Evolutionary conservation across 2,888 invertebrate species (phyloP).

Genomic region (Crematogaster levior): DNA sequence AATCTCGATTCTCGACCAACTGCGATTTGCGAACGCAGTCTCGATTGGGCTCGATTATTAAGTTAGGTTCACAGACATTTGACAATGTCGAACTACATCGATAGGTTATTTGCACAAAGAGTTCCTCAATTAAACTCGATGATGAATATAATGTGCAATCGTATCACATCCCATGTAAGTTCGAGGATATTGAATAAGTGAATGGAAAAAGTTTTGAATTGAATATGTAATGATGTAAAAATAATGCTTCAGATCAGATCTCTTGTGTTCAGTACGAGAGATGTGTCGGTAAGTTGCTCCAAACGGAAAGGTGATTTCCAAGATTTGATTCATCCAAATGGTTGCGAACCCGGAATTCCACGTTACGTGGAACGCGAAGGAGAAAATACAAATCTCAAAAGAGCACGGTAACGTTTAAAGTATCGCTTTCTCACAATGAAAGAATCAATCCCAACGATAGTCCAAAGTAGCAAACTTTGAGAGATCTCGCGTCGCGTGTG

Average conservation of each 20-base stretch:
- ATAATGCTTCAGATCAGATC: constrained; percentile 56
- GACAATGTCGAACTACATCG: too few relatives aligned
- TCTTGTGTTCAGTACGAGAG: constrained; percentile 42
- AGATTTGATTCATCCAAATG: constrained; percentile 78
- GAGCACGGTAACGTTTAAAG: constrained; percentile 77
- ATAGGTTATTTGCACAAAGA: too few relatives aligned
- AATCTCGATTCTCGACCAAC: too few relatives aligned
- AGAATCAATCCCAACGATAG: neutral
- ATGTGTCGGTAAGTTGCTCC: constrained; percentile 63
- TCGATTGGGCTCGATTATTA: too few relatives aligned
- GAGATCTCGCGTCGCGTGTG: too few relatives aligned
- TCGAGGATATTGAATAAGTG: neutral
- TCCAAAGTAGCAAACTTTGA: neutral
- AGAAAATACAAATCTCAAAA: constrained; percentile 77
- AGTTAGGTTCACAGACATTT: too few relatives aligned
- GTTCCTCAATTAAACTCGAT: too few relatives aligned
- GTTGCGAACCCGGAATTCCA: constrained; percentile 80
- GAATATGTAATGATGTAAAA: neutral
- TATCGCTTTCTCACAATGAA: neutral
- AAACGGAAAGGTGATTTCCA: constrained; percentile 66
- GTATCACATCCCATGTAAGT: constrained; percentile 21
- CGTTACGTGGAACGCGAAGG: constrained; percentile 78
- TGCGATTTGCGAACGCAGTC: too few relatives aligned
- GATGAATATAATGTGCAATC: constrained; percentile 15
- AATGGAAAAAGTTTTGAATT: neutral